These are phyloP conservation scores for Chorisops tibialis DNA, from an alignment of 2,888 invertebrate species.

Conservation along the genomic window DNA sequence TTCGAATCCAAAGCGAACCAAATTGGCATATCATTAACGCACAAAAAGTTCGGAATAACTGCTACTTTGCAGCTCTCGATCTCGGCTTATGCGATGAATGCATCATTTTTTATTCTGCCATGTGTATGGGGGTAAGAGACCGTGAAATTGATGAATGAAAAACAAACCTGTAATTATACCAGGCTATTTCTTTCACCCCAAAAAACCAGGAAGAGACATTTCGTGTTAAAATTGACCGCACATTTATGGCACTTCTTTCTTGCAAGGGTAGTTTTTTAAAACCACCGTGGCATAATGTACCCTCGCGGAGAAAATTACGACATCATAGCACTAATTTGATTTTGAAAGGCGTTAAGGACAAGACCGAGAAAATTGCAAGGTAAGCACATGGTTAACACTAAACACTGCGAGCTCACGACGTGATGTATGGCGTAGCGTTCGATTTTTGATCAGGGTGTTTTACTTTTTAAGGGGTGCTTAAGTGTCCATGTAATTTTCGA, in stretches of 20 bases:
- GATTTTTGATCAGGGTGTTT: background rate
- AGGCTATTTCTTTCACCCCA: constrained; percentile 20
- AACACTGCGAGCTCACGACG: background rate
- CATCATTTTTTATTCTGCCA: constrained; percentile 30
- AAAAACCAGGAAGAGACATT: background rate
- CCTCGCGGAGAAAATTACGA: background rate
- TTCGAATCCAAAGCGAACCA: background rate
- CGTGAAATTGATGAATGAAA: constrained; percentile 30
- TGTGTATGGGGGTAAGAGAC: constrained; percentile 25
- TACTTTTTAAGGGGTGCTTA: background rate
- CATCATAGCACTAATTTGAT: background rate
- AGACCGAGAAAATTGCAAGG: constrained; percentile 7
- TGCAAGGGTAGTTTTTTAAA: background rate
- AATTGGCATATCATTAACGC: constrained; percentile 17
- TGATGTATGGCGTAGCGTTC: background rate
- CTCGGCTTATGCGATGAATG: too few relatives aligned
- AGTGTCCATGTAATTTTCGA: constrained; percentile 6
- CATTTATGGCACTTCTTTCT: background rate
- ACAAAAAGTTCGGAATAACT: background rate
- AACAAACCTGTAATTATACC: constrained; percentile 32
- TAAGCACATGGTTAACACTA: constrained; percentile 9
- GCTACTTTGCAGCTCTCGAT: background rate
- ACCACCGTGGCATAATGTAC: too few relatives aligned
- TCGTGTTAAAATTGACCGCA: too few relatives aligned
- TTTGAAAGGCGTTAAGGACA: constrained; percentile 2